phyloP scores from a whole-genome alignment of 1,140 invertebrate species.

The Calephelis virginiensis region DNA sequence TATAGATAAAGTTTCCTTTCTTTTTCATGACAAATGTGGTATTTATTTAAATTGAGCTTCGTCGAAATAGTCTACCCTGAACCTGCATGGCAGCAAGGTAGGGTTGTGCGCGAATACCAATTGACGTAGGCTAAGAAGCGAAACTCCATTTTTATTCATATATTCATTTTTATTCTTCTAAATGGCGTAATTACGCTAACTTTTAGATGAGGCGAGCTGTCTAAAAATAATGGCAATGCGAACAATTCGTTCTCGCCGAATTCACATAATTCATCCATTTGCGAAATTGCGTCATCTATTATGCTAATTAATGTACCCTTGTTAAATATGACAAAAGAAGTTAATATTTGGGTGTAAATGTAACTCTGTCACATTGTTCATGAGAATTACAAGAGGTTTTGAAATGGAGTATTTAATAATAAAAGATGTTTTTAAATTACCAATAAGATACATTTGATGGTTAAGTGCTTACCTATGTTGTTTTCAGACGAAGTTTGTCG shows the following conservation, averaged over 20 bases:
- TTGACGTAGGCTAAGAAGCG: neutral
- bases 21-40: no score
- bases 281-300: conserved; percentile 12
- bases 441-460: no score
- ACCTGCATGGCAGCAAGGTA: no score
- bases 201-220: neutral
- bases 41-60: no score
- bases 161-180: neutral
- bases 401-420: no score
- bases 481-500: no score
- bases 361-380: neutral
- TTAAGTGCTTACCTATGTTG: no score
- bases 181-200: conserved; percentile 6
- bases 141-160: conserved; percentile 1
- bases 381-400: conserved; percentile 2
- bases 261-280: conserved; percentile 9
- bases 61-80: no score
- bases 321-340: neutral
- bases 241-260: neutral
- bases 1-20: no score
- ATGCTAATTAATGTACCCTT: conserved; percentile 8
- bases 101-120: neutral
- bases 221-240: conserved; percentile 5
- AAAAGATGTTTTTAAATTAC: no score
- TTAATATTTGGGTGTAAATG: neutral